Base-by-base conservation (phyloP, 2,113 vertebrate species). In the Chaetodon auriga region DNA sequence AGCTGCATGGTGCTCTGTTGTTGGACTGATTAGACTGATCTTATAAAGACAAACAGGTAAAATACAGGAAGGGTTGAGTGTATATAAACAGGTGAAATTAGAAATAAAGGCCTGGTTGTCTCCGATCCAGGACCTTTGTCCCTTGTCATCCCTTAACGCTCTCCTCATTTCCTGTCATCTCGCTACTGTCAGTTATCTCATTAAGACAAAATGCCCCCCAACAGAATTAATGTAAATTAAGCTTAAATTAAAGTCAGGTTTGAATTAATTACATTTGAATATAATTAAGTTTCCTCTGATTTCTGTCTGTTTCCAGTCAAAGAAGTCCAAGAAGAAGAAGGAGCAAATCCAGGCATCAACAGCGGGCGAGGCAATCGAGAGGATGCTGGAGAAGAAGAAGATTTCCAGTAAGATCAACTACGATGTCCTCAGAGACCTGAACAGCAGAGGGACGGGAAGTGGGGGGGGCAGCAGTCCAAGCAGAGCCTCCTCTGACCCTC, bases 341-440 rank as follows among this genome's bases (percentile, higher is more conserved):
- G 97, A 98, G 89, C 96, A 96, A 2, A 96, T 97, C 25, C 95
- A 95, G 85, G 97, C 98, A 51, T 95, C 95, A 91, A 97, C 97
- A 2, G 98, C 97, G 0, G 96, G 97, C 19, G 98, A 99, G 85
- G 98, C 98, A 35, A 99, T 99, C 35, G 97, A 99, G 94, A 98
- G 95, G 95, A 99, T 99, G 98, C 81, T 99, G 93, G 97, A 98
- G 87, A 97, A 98, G 95, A 99, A 99, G 94, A 97, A 96, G 92
- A 99, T 99, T 91, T 99, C 98, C 18, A 98, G 96, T 94, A 99
- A 99, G 94, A 99, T 99, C 91, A 98, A 99, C 95, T 99, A 99
- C 66, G 97, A 98, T 9, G 98, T 99, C 72, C 95, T 99, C 65
- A 95, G 96, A 25, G 97, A 96, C 94, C 97, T 99, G 79, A 96